A percentile compares a stretch with the other conserved stretches of the same genome.
Conservation (phyloP, 2,888 invertebrate species). For the Cantharis nigra region DNA sequence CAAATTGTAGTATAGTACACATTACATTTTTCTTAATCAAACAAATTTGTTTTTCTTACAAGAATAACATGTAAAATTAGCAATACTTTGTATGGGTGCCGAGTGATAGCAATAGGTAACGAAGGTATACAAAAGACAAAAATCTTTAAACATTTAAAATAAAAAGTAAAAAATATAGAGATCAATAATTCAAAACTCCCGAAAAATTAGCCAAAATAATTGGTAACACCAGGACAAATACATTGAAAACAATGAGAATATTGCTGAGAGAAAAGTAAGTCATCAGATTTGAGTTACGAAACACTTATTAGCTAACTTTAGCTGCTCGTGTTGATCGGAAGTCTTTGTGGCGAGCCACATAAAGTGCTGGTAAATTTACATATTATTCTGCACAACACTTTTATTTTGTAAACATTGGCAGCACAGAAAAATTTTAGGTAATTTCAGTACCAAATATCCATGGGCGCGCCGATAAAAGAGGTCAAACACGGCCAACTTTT, state of each 20-base stretch:
- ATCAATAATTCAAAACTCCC: background rate
- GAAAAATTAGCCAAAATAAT: background rate
- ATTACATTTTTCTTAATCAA: background rate
- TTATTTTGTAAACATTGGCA: slow-evolving; percentile 5
- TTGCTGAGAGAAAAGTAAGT: background rate
- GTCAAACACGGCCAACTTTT: background rate
- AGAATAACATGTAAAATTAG: background rate
- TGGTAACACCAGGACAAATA: background rate
- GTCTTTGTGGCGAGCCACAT: background rate
- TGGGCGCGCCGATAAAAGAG: background rate
- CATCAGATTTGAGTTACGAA: too few relatives aligned
- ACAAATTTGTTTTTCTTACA: background rate
- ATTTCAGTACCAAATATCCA: background rate
- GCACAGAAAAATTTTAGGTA: background rate
- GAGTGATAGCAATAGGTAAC: too few relatives aligned
- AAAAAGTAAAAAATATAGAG: background rate
- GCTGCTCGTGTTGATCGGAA: background rate
- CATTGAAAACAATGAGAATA: background rate
- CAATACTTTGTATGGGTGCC: background rate
- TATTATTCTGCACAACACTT: background rate
- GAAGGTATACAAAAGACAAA: too few relatives aligned
- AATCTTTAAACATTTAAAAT: background rate
- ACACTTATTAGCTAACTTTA: background rate
- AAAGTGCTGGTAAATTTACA: background rate
- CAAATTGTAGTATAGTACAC: background rate